These are phyloP conservation scores for Sthenelais limicola DNA, from an alignment of 2,888 invertebrate genomes.

Conservation along the genomic window DNA sequence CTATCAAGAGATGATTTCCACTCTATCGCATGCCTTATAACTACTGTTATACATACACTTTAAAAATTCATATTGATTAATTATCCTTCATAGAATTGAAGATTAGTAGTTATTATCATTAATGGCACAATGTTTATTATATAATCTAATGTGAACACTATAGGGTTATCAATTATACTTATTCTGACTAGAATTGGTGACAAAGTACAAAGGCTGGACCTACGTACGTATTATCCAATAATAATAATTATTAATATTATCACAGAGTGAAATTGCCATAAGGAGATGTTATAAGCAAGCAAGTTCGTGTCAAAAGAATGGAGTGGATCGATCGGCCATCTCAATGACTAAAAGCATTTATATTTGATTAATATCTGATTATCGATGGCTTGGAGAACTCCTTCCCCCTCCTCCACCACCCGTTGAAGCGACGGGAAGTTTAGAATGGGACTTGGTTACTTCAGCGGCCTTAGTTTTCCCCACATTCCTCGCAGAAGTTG, in stretches of 20 bases:
- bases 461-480: slow-evolving; percentile 4
- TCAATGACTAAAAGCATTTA: no score
- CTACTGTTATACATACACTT: neutral
- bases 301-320: neutral
- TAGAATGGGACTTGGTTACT: slow-evolving; percentile 6
- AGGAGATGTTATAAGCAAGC: no score
- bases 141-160: no score
- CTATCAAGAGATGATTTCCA: neutral
- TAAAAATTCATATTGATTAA: neutral
- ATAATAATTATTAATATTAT: slow-evolving; percentile 1
- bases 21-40: neutral
- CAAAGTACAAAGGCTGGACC: no score
- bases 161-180: no score
- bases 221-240: neutral
- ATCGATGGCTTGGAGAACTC: slow-evolving; percentile 8
- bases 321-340: neutral
- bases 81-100: neutral
- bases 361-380: no score
- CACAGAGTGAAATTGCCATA: slow-evolving; percentile 31
- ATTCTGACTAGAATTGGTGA: slow-evolving; percentile 15
- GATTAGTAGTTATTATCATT: no score
- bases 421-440: slow-evolving; percentile 13
- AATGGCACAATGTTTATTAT: no score
- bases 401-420: slow-evolving; percentile 7
- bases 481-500: slow-evolving; percentile 4